Conservation (phyloP, 2,797 vertebrate genomes). For the Oceanodroma leucorhoa region DNA sequence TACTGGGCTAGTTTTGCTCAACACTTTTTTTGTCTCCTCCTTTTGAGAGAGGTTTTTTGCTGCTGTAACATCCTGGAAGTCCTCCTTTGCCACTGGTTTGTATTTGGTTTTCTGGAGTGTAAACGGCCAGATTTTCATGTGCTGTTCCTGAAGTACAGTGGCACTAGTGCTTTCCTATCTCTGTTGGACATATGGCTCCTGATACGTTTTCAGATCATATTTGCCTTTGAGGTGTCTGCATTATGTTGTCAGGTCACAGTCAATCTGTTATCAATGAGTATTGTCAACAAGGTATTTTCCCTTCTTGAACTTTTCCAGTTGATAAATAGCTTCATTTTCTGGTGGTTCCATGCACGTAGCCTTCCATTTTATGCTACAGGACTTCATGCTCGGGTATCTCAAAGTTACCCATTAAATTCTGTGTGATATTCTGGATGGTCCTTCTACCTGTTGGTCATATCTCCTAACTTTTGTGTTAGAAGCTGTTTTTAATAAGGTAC, state of each 20-base stretch:
- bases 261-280: neutral
- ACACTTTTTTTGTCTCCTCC: accelerated
- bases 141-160: neutral
- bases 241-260: neutral
- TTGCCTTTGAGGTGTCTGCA: neutral
- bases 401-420: neutral
- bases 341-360: neutral
- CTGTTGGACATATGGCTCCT: neutral
- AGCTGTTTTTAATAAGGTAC: neutral
- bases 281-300: neutral
- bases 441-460: neutral
- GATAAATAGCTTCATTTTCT: neutral
- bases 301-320: neutral
- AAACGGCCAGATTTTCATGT: neutral
- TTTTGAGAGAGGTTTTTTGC: neutral
- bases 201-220: neutral
- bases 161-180: neutral
- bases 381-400: neutral
- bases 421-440: neutral
- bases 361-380: neutral
- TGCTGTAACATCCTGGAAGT: neutral
- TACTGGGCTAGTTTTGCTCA: neutral
- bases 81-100: neutral
- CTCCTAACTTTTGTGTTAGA: neutral
- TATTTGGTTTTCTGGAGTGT: neutral